Percentiles rank a stretch among this genome's conserved stretches.
Evolutionary conservation across 2,888 invertebrate genomes (phyloP).

Genomic region (Cancer borealis): DNA sequence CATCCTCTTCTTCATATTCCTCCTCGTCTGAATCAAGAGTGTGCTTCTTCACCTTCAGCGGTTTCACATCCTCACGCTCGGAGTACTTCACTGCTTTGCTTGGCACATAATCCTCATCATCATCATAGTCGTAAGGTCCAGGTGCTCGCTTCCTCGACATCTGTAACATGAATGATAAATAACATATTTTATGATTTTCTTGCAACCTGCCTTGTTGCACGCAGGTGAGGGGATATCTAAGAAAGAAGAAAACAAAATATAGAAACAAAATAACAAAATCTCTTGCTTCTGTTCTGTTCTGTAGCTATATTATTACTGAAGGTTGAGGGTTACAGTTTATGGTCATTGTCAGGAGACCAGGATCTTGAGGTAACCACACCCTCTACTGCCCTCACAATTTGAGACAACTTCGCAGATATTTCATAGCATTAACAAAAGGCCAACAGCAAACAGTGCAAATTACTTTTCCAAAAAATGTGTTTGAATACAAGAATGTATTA

Average conservation of each 20-base stretch:
- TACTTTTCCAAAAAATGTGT: too few relatives aligned
- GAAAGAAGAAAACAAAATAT: not conserved
- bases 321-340: too few relatives aligned
- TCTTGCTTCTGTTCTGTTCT: not conserved
- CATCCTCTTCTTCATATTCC: constrained; percentile 73
- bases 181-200: not conserved
- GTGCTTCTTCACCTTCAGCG: constrained; percentile 73
- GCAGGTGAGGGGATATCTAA: not conserved
- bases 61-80: constrained; percentile 61
- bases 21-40: constrained; percentile 77
- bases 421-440: too few relatives aligned
- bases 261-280: not conserved
- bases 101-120: constrained; percentile 77
- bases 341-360: too few relatives aligned
- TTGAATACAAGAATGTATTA: too few relatives aligned
- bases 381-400: too few relatives aligned
- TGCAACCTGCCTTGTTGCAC: not conserved
- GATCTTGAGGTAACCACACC: too few relatives aligned
- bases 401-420: too few relatives aligned
- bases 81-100: constrained; percentile 74
- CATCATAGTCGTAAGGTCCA: constrained; percentile 76
- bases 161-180: constrained; percentile 39
- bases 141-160: constrained; percentile 67
- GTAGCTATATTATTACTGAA: too few relatives aligned
- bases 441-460: too few relatives aligned